phyloP scores from a whole-genome alignment of 2,797 vertebrate species.

The Brotogeris chrysoptera region DNA sequence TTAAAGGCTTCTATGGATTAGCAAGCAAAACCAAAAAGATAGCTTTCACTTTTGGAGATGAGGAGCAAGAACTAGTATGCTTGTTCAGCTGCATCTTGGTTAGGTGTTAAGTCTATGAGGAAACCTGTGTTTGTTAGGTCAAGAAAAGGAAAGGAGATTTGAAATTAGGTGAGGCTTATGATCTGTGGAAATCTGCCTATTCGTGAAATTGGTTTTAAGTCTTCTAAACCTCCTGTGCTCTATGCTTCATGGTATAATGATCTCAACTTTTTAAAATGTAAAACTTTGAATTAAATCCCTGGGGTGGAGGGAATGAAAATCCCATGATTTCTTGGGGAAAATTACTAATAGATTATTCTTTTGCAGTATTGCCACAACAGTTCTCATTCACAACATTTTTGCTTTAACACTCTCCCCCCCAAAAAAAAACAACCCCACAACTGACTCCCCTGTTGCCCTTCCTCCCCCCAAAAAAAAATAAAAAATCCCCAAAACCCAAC shows the following conservation, averaged over 20 bases:
- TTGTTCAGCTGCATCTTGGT: conserved; percentile 49
- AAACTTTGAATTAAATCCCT: background rate
- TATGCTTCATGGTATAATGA: background rate
- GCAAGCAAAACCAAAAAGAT: conserved; percentile 65
- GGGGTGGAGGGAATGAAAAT: background rate
- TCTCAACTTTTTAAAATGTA: background rate
- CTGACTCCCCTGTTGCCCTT: too few species aligned
- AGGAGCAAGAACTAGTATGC: background rate
- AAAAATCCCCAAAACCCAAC: background rate
- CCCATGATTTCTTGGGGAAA: background rate
- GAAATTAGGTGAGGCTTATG: background rate
- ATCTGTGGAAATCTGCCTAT: background rate
- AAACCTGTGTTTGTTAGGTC: background rate
- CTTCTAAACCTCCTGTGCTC: background rate
- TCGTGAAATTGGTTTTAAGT: background rate
- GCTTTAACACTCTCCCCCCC: background rate
- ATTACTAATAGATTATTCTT: background rate
- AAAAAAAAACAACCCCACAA: too few species aligned
- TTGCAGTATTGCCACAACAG: background rate
- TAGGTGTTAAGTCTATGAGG: conserved; percentile 4
- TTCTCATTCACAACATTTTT: background rate
- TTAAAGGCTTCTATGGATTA: conserved; percentile 75
- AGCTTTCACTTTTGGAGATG: conserved; percentile 52
- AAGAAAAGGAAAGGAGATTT: background rate
- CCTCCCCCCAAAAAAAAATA: background rate